Evolutionary conservation across 2,888 invertebrate species (phyloP), one percentile per base, ranked within the genome.

Genomic region (Drosophila hamatofila): DNA sequence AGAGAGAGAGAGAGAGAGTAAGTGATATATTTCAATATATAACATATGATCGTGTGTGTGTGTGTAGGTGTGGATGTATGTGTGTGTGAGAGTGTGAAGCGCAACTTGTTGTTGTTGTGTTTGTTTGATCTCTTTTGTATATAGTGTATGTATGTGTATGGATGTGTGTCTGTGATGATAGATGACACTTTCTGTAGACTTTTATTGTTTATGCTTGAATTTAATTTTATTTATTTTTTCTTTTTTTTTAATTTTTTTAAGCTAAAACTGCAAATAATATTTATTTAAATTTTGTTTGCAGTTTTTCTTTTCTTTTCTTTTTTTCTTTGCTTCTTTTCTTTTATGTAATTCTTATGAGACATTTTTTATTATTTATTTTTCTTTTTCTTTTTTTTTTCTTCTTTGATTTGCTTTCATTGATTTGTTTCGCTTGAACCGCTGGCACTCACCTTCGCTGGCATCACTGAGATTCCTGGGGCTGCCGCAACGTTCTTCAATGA

Each of bases 401-500:
- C 37, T 23, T 46, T 39, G 51, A 18, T 25, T 27, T 3, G 9
- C 25, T 68, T 70, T 23, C 8, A 46, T 30, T 56, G 1, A 9
- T 39, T 16, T 35, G 51, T 25, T 25, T 27, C 5, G 9, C 25
- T 68, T 70, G 75, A 72, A 82, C 76, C 55, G 75, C 52, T 63
- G 60, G 65, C 78, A 89, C 81, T 91, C 96, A 98, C 98, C 98
- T 97, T 98, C 98, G 93, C 97, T 98, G 92, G 97, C 96, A 93
- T 97, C 97, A 82, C 98, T 97, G 93, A 97, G 94, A 93, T 96
- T 96, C 94, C 98, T 97, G 86, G 98, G 95, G 93, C 97, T 96
- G 93, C 98, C 98, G 93, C 98, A 98, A 93, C 98, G 96, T 93
- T 98, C 97, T 93, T 97, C 97, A 93, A 98, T 98, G 95, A 98